Base-by-base conservation (phyloP, 2,888 invertebrate species). In the Entomobrya multifasciata region DNA sequence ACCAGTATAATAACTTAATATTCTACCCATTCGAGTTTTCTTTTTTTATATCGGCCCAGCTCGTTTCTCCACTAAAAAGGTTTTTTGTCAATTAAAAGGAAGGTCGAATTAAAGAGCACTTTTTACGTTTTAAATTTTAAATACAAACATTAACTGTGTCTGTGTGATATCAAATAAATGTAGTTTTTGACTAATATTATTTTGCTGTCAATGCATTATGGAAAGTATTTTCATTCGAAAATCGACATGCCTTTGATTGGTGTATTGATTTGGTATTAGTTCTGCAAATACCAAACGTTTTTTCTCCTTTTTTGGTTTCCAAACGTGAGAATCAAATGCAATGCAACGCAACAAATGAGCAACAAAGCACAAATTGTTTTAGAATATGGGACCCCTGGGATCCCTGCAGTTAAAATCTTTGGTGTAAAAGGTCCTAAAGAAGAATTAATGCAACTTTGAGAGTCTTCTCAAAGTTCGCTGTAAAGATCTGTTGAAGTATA, bases 271-370 rank as follows among this genome's bases (percentile, higher is more conserved):
- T 36, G 36, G 36, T n/a, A n/a, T n/a, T n/a, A n/a, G n/a, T n/a
- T n/a, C n/a, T 13, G 47, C 8, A 47, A 47, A 11, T 11, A 47
- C 8, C 8, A 47, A 47, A 47, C 8, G 47, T 47, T 47, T 11
- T 47, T 47, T 47, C 13, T 47, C 47, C 47, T 52, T 17, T 52
- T 52, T 4, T 8, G 17, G 52, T 8, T 17, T 17, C 15, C 15
- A 52, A 17, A 52, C 15, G 3, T 3, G 52, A 4, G 17, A 52
- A 41, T 20, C 11, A n/a, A 65, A 67, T 41, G 52, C 20, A 6
- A 76, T 77, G 83, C 22, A 83, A 83, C n/a, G n/a, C n/a, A n/a
- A n/a, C n/a, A 36, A 36, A 77, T 77, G 83, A 83, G 44, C 76
- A 62, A 3, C 76, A n/a, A 72, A 36, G 5, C 57, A 49, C 25